phyloP scores from a whole-genome alignment of 2,888 invertebrate genomes.

The Pediacus dermestoides region DNA sequence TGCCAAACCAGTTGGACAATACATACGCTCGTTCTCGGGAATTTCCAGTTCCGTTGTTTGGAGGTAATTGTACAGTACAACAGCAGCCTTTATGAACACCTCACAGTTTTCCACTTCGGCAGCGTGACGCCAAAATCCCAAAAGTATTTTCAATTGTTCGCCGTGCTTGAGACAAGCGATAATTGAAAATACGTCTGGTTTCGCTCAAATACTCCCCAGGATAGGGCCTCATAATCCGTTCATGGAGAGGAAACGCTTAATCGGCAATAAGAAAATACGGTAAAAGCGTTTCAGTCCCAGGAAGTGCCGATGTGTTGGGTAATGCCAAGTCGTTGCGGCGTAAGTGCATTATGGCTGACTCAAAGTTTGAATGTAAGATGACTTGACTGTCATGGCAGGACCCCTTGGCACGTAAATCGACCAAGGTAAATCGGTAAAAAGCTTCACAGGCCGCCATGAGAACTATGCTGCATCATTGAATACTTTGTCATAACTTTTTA shows the following conservation, averaged over 20 bases:
- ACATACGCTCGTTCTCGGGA: conserved; percentile 9
- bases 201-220: conserved; percentile 9
- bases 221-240: conserved; percentile 14
- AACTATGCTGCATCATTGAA: conserved; percentile 13
- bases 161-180: conserved; percentile 5
- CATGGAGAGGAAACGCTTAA: conserved; percentile 16
- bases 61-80: conserved; percentile 24
- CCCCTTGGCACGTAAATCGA: conserved; percentile 36
- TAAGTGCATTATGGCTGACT: conserved; percentile 11
- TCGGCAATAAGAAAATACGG: conserved; percentile 16
- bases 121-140: conserved; percentile 8
- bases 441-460: conserved; percentile 36
- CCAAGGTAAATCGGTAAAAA: conserved; percentile 33
- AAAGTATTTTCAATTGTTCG: conserved; percentile 12
- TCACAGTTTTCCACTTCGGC: conserved; percentile 10
- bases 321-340: conserved; percentile 11
- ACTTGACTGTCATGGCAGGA: conserved; percentile 34
- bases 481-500: no score
- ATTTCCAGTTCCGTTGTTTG: conserved; percentile 17
- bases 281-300: conserved; percentile 5
- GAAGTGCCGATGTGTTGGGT: conserved; percentile 7
- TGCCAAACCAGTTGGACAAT: conserved; percentile 11
- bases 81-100: conserved; percentile 15
- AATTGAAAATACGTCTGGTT: conserved; percentile 9
- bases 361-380: conserved; percentile 19